Base-by-base conservation (phyloP, 2,888 invertebrate genomes). In the Phengaris arion region DNA sequence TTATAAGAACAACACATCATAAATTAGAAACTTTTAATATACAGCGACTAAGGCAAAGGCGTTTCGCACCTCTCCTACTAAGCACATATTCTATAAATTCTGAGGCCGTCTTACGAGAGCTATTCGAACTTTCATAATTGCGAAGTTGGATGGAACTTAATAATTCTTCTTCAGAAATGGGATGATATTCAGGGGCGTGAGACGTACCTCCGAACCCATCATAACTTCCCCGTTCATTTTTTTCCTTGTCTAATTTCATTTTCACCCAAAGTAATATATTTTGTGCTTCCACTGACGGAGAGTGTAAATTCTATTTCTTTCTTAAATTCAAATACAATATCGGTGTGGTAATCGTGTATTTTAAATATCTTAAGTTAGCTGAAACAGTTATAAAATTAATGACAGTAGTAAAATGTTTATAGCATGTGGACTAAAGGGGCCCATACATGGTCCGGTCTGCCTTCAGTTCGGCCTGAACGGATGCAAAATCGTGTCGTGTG, bases 71-170 rank as follows among this genome's bases (percentile, higher is more conserved):
- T 79, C 89, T 88, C 85, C 80, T 81, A 83, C 85, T 84, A 85
- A 88, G 86, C 90, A 91, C 87, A 92, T 84, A 92, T 90, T 91
- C 91, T 93, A 93, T 92, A 92, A 93, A 93, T 93, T 93, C 93
- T 89, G 92, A 86, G 86, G 86, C 88, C 92, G 93, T 92, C 92
- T 91, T 91, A 86, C 85, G 85, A 90, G 92, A 92, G 93, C 92
- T 92, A 92, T 93, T 92, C 90, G 91, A 93, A 93, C 92, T 93
- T 92, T 92, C 93, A 93, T 93, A 93, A 93, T 93, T 93, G 92
- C 92, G 87, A 92, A 93, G 93, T 93, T 93, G 87, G 89, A 86
- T 83, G 86, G 89, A 93, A 93, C 91, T 93, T 93, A 93, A 93
- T 93, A 93, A 93, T 93, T 93, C 93, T 93, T 93, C 93, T 92